Evolutionary conservation across 2,113 vertebrate species (phyloP), one percentile per base, ranked within the genome.

Genomic region (Eublepharis macularius): DNA sequence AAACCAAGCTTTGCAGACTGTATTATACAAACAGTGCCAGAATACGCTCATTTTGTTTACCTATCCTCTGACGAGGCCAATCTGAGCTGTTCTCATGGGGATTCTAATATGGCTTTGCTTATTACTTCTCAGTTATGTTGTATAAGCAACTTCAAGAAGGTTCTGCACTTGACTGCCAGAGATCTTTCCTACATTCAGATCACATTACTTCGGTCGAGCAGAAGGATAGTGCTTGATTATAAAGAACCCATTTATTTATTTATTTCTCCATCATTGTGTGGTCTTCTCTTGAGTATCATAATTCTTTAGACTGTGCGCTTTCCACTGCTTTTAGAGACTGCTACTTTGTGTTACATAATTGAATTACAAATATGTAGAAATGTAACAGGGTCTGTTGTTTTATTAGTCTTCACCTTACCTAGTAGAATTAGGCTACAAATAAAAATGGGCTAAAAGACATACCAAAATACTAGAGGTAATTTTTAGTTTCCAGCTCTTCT

Each of bases 81-180:
- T 41, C 74, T 77, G 63, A 72, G 69, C 41, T 74, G 80, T 74
- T 63, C 54, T 32, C 65, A 24, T 78, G 69, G 14, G 24, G 68
- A 79, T 79, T 80, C 51, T 80, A 85, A 57, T 34, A 72, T 73
- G 76, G 51, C 76, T 73, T 80, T 80, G 76, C 84, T 85, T 73
- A 72, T 29, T 72, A 68, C 49, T 47, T 43, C 66, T 80, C 57
- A 19, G 39, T 63, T 85, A 19, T 47, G 49, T 65, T 26, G 17
- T 36, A 73, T 85, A 80, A 86, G 69, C 84, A 80, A 74, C 21
- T 74, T 65, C 43, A 36, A 80, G 54, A 36, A 68, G 2, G 9
- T 19, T 10, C 57, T 60, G 76, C 68, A 43, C 63, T 69, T 29
- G 51, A 39, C 69, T 80, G 76, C 84, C 77, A 80, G 68, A 43